Conservation (phyloP, 2,888 invertebrate species). For the Trissolcus japonicus region DNA sequence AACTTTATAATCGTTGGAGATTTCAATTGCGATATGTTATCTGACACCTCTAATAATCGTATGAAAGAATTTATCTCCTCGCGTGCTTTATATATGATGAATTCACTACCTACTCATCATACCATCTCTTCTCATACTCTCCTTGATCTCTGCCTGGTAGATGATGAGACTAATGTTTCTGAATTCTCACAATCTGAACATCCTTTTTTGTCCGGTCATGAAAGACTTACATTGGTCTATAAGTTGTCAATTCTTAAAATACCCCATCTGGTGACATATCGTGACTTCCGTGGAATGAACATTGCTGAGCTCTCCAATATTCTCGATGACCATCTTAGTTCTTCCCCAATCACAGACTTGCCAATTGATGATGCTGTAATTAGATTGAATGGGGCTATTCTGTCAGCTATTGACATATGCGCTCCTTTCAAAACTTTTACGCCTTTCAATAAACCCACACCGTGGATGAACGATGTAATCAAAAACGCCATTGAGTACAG, state of each 20-base stretch:
- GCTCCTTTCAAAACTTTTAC: not conserved
- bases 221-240: not conserved
- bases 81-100: not conserved
- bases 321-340: not conserved
- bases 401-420: not conserved
- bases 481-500: not conserved
- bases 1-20: not conserved
- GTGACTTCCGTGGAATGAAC: not conserved
- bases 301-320: not conserved
- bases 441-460: not conserved
- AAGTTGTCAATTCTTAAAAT: not conserved
- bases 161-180: not conserved
- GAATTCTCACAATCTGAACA: not conserved
- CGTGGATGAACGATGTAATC: not conserved
- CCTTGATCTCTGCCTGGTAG: not conserved
- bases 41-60: not conserved
- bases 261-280: not conserved
- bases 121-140: not conserved
- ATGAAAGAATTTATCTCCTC: not conserved
- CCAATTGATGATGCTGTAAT: not conserved
- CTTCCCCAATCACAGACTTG: not conserved
- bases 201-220: not conserved
- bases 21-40: not conserved
- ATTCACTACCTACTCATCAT: not conserved
- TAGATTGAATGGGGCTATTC: not conserved